Conservation (phyloP, 2,888 invertebrate species). For the Aphelenchoides bicaudatus region DNA sequence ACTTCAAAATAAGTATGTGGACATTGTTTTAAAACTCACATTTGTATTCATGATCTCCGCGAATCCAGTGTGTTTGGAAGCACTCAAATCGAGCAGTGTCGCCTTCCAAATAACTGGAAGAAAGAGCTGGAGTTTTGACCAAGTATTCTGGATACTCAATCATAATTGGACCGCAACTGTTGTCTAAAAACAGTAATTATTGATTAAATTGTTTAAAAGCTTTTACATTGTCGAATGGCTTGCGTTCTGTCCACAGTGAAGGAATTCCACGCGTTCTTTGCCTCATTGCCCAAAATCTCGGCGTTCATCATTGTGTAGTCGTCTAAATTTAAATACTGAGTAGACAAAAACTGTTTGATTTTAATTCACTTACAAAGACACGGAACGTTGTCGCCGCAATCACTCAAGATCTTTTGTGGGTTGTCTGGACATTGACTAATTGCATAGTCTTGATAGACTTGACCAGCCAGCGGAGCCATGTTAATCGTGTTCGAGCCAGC, state of each 20-base stretch:
- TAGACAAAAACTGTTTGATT: neutral
- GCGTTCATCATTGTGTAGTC: conserved; percentile 53
- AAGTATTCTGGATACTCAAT: conserved; percentile 55
- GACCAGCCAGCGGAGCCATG: conserved; percentile 46
- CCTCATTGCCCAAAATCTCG: conserved; percentile 42
- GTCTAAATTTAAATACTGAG: too few relatives aligned
- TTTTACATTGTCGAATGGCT: conserved; percentile 49
- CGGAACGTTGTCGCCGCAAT: conserved; percentile 55
- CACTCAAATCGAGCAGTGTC: conserved; percentile 50
- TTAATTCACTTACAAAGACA: conserved; percentile 12
- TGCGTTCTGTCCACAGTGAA: conserved; percentile 47
- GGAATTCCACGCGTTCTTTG: conserved; percentile 36
- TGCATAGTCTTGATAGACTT: conserved; percentile 43
- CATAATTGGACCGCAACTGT: conserved; percentile 58
- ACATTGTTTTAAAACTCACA: conserved; percentile 31
- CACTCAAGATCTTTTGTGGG: conserved; percentile 47
- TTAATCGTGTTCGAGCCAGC: conserved; percentile 48
- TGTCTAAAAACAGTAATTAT: conserved; percentile 46
- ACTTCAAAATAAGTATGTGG: neutral
- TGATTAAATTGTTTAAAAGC: neutral
- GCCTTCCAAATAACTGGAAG: conserved; percentile 48
- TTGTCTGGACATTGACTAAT: conserved; percentile 50
- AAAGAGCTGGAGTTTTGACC: conserved; percentile 50
- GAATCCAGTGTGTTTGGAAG: conserved; percentile 53
- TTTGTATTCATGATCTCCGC: conserved; percentile 48